Conservation (phyloP, 2,888 invertebrate species). For the Reticulitermes lucifugus region DNA sequence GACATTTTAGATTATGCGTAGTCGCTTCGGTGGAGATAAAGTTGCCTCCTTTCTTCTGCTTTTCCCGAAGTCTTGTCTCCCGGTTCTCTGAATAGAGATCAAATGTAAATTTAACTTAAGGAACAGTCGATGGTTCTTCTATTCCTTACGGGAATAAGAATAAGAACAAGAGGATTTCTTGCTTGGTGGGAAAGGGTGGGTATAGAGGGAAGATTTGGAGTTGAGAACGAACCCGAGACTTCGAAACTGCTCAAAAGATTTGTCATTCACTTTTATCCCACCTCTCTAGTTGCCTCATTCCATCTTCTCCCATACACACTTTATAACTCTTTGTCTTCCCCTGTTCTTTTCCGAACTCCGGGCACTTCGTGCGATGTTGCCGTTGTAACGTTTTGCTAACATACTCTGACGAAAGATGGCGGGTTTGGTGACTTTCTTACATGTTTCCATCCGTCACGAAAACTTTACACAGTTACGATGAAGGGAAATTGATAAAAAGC, state of each 20-base stretch:
- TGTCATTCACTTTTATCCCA: not conserved
- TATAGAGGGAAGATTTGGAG: not conserved
- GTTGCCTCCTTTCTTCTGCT: not conserved
- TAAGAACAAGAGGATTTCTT: not conserved
- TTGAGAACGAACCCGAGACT: slow-evolving; percentile 21
- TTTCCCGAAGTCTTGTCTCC: not conserved
- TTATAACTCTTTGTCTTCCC: not conserved
- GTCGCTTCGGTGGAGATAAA: not conserved
- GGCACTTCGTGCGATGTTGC: not conserved
- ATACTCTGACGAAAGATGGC: not conserved
- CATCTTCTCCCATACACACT: not conserved
- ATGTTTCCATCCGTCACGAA: not conserved
- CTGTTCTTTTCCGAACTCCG: not conserved
- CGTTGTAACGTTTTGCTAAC: slow-evolving; percentile 4
- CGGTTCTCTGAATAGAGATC: slow-evolving; percentile 4
- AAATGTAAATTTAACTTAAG: slow-evolving; percentile 13
- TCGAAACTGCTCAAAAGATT: not conserved
- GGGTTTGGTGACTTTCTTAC: not conserved
- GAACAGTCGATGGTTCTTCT: not conserved
- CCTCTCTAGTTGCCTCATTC: not conserved
- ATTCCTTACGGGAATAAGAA: not conserved
- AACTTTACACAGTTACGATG: not conserved
- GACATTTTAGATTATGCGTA: not conserved
- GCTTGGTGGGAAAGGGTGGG: not conserved
- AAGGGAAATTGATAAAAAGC: slow-evolving; percentile 11